Evolutionary conservation across 2,113 vertebrate species (phyloP).

Genomic region (Todiramphus chloris): DNA sequence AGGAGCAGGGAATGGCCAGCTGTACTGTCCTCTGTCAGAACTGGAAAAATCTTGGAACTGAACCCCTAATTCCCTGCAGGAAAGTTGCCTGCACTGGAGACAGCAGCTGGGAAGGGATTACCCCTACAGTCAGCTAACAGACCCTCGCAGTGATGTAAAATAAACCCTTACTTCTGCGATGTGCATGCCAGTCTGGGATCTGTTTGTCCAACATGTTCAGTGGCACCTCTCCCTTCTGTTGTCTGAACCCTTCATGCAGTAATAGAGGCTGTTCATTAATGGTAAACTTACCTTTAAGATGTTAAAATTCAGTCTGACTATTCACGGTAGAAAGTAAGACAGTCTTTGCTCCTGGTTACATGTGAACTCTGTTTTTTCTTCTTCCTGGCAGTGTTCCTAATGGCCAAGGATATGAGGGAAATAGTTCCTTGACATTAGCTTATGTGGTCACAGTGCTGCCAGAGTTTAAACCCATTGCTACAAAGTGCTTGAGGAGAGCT

Average conservation of each 20-base stretch:
- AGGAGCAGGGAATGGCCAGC: not conserved
- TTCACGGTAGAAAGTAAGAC: not conserved
- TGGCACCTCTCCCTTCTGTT: not conserved
- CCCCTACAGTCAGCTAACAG: not conserved
- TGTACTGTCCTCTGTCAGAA: not conserved
- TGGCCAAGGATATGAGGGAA: not conserved
- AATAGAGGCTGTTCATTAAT: not conserved
- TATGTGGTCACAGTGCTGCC: not conserved
- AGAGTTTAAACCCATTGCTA: not conserved
- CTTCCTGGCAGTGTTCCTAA: not conserved
- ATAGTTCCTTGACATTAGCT: constrained; percentile 7
- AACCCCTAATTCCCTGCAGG: not conserved
- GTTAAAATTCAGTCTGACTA: not conserved
- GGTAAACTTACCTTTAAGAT: not conserved
- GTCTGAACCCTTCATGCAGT: not conserved
- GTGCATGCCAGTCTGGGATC: not conserved
- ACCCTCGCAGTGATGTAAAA: not conserved
- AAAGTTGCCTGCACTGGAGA: not conserved
- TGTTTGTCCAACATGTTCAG: accelerated
- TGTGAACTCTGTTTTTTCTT: not conserved
- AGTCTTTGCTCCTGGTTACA: not conserved
- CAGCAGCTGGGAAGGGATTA: not conserved
- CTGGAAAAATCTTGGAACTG: not conserved
- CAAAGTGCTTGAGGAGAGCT: constrained; percentile 10
- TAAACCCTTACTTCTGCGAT: not conserved